phyloP scores from a whole-genome alignment of 2,113 vertebrate species.

The Raja brachyura region DNA sequence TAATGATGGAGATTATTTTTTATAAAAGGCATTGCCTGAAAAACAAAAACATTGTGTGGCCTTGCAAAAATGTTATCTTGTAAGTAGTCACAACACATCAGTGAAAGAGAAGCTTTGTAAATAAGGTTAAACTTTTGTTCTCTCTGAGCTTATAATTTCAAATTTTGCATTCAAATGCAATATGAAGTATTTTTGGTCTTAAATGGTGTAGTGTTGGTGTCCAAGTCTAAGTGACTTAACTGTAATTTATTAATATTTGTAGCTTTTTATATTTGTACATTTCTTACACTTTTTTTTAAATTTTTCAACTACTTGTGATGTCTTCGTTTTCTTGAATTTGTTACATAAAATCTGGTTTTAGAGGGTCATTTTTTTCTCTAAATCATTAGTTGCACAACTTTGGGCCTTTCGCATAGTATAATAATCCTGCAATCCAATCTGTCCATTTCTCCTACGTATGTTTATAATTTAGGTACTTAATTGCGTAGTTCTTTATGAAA shows the following conservation, averaged over 20 bases:
- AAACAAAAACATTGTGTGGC: conserved; percentile 63
- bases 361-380: neutral
- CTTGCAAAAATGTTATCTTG: conserved; percentile 31
- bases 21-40: conserved; percentile 78
- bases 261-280: conserved; percentile 99
- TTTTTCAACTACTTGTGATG: conserved; percentile 75
- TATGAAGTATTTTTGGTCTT: conserved; percentile 90
- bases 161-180: conserved; percentile 79
- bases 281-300: conserved; percentile 91
- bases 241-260: conserved; percentile 99
- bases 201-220: conserved; percentile 99
- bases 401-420: conserved; percentile 16
- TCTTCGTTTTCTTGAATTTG: conserved; percentile 44
- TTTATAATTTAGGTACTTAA: conserved; percentile 31
- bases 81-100: conserved; percentile 34
- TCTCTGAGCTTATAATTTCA: conserved; percentile 83
- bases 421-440: conserved; percentile 20
- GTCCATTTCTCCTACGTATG: conserved; percentile 11
- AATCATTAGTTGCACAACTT: conserved; percentile 10
- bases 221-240: conserved; percentile 71
- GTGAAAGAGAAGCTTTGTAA: conserved; percentile 10
- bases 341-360: conserved; percentile 28
- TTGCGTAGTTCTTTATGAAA: conserved; percentile 30
- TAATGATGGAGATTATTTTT: conserved; percentile 32
- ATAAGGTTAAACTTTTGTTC: conserved; percentile 36